A percentile compares a stretch with the other conserved stretches of the same genome.
phyloP scores from a whole-genome alignment of 2,888 invertebrate genomes.

The Scaptomyza reducta region DNA sequence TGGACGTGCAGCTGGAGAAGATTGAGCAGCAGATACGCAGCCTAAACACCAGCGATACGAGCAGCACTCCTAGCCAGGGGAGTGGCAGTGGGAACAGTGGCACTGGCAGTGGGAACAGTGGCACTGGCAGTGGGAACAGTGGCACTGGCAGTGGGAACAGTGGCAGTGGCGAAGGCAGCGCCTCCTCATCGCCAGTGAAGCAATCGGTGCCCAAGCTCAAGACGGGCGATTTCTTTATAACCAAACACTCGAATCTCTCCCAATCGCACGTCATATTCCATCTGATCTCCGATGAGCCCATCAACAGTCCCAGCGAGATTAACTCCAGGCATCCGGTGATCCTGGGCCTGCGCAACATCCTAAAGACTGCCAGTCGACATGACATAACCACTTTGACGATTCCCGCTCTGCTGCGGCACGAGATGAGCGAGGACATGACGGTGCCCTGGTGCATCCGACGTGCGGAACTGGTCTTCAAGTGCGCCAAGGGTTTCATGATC shows the following conservation, averaged over 20 bases:
- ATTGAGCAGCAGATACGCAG: slow-evolving; percentile 86
- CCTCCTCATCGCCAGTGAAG: slow-evolving; percentile 81
- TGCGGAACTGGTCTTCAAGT: slow-evolving; percentile 98
- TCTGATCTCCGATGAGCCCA: slow-evolving; percentile 93
- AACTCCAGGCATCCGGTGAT: slow-evolving; percentile 98
- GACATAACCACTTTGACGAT: slow-evolving; percentile 97
- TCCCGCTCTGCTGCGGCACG: slow-evolving; percentile 95
- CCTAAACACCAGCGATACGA: slow-evolving; percentile 74
- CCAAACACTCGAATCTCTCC: slow-evolving; percentile 96
- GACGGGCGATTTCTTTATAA: slow-evolving; percentile 94
- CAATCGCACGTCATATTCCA: slow-evolving; percentile 98
- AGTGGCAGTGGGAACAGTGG: slow-evolving; percentile 39
- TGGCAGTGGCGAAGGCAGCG: slow-evolving; percentile 56
- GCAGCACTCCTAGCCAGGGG: slow-evolving; percentile 59
- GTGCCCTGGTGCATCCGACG: slow-evolving; percentile 97
- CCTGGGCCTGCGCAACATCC: slow-evolving; percentile 95
- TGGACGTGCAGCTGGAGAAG: slow-evolving; percentile 92
- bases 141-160: slow-evolving; percentile 45
- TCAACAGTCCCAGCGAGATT: slow-evolving; percentile 90
- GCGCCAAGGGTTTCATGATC: slow-evolving; percentile 99
- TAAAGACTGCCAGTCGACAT: slow-evolving; percentile 97
- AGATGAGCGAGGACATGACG: slow-evolving; percentile 98
- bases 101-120: slow-evolving; percentile 49
- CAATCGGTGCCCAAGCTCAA: slow-evolving; percentile 86
- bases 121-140: slow-evolving; percentile 42